Percentiles rank a stretch among this genome's conserved stretches.
phyloP scores from a whole-genome alignment of 92 coral and sea anemone species.

The Parazoanthus swiftii region DNA sequence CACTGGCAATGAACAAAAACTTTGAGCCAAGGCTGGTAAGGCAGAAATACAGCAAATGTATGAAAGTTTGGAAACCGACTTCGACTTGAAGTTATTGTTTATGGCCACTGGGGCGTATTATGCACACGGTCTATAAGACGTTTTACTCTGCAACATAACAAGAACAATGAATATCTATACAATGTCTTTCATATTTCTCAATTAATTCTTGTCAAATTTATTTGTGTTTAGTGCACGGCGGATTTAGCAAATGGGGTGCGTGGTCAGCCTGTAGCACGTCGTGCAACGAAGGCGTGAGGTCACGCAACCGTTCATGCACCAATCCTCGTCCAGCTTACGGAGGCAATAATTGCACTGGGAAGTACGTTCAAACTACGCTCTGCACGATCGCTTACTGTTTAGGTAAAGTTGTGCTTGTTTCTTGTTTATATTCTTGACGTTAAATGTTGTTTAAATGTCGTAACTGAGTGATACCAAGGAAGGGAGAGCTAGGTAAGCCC shows the following conservation, averaged over 20 bases:
- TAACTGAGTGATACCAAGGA: neutral
- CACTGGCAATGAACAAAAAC: no score
- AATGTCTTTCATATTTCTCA: neutral
- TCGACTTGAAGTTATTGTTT: no score
- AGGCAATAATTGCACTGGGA: neutral
- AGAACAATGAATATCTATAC: neutral
- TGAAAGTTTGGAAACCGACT: no score
- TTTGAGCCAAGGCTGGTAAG: no score
- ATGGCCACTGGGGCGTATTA: no score
- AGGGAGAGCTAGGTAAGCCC: neutral
- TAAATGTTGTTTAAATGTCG: no score
- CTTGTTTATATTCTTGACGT: neutral
- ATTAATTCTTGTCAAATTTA: neutral
- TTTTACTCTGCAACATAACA: no score
- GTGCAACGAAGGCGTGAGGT: neutral
- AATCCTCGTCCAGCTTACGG: conserved; percentile 6
- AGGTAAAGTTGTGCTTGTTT: neutral
- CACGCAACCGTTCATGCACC: conserved; percentile 16
- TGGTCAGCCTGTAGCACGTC: conserved; percentile 9
- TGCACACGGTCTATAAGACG: no score
- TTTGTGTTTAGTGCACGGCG: neutral
- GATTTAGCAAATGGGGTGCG: neutral
- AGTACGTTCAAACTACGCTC: neutral
- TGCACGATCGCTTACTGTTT: neutral
- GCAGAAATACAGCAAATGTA: no score